Evolutionary conservation across 2,113 vertebrate genomes (phyloP), one percentile per base, ranked within the genome.

Genomic region (Chloropsis hardwickii): DNA sequence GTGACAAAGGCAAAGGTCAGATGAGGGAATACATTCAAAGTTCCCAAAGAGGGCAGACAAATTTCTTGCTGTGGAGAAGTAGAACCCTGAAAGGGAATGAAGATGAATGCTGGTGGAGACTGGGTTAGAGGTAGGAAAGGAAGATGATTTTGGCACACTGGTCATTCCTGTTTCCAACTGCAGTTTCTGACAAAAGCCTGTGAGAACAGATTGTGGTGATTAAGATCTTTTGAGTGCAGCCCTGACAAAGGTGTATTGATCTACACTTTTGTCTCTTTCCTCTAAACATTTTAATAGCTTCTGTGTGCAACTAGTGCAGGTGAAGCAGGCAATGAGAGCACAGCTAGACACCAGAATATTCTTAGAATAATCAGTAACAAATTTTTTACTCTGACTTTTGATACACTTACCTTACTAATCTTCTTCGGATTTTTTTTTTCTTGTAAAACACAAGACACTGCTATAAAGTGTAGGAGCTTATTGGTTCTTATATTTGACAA

Each of bases 1-100:
- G 18, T 39, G 45, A 50, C 42, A 66, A 28, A 92, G 44, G 35
- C 24, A 25, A 40, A 64, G 44, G 15, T 48, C 17, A 18, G 28
- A 44, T 0, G 1, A 8, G n/a, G 35, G 65, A 70, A 27, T 20
- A 5, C 22, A 10, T 4, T 60, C 31, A 11, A 4, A 51, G 56
- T 47, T 83, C 66, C 44, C 35, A 45, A 44, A 71, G 51, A 74
- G 20, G 7, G 11, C 13, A 51, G 42, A 13, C 47, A 37, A n/a
- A 39, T 23, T 47, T 37, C 23, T 73, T 90, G 29, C 35, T 73
- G 12, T 22, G 39, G 66, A 81, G 65, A 50, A 77, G 31, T 5
- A 48, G 62, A 88, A 65, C 28, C 25, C 16, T 47, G 79, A 37
- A n/a, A 80, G 37, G 21, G 3, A 45, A 17, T 66, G 58, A 69